Conservation (phyloP, 2,888 invertebrate genomes). For the Gerris lacustris region DNA sequence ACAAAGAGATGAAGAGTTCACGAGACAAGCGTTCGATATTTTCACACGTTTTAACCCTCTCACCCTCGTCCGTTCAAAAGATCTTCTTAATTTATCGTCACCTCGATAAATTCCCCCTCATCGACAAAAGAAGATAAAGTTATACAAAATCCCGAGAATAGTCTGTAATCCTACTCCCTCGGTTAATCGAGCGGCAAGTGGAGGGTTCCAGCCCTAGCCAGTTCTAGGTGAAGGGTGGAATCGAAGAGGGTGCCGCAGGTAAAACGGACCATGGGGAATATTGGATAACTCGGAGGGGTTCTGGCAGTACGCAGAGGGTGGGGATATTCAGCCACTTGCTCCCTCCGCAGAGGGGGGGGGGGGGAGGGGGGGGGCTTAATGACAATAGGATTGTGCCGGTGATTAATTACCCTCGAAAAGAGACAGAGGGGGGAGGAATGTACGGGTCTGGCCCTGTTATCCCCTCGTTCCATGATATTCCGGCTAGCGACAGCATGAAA, state of each 20-base stretch:
- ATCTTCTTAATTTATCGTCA: too few species aligned
- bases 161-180: neutral
- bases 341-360: neutral
- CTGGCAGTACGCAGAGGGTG: too few species aligned
- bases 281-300: neutral
- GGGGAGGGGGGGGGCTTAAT: too few species aligned
- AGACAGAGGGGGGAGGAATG: neutral
- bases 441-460: neutral
- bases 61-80: too few species aligned
- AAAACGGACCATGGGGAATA: neutral
- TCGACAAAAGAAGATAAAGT: too few species aligned
- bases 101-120: too few species aligned
- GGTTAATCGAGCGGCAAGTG: neutral
- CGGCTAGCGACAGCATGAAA: neutral
- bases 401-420: neutral
- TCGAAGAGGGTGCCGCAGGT: neutral
- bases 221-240: neutral
- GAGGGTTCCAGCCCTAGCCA: neutral
- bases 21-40: too few species aligned
- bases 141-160: neutral
- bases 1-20: too few species aligned
- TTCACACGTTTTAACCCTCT: too few species aligned
- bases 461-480: neutral
- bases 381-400: conserved; percentile 1
- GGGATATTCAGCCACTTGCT: neutral